Evolutionary conservation across 2,888 invertebrate species (phyloP).

Genomic region (Orthosia gracilis): DNA sequence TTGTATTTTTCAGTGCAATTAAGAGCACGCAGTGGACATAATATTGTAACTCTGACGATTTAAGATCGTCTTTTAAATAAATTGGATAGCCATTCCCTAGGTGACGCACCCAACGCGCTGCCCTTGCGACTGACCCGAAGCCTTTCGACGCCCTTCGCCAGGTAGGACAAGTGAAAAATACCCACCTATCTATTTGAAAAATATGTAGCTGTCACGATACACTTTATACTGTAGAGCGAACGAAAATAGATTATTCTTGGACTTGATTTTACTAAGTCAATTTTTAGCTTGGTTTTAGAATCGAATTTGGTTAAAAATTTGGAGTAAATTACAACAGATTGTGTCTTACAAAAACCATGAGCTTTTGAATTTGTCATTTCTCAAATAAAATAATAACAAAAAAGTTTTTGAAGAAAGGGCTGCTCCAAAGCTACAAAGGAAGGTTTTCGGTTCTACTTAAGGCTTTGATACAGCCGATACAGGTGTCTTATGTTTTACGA

Average conservation of each 20-base stretch:
- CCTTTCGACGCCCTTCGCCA: slow-evolving; percentile 1
- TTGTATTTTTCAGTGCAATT: slow-evolving; percentile 15
- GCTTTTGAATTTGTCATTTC: not conserved
- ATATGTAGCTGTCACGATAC: slow-evolving; percentile 12
- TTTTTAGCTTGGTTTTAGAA: not conserved
- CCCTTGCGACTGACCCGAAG: not conserved
- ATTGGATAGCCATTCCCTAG: too few species aligned
- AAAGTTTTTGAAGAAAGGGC: not conserved
- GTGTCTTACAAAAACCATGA: not conserved
- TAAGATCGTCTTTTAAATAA: not conserved
- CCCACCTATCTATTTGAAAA: slow-evolving; percentile 23
- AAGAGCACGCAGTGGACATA: slow-evolving; percentile 5
- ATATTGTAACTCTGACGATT: not conserved
- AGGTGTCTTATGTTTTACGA: slow-evolving; percentile 53
- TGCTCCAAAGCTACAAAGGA: slow-evolving; percentile 1
- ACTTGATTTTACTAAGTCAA: not conserved
- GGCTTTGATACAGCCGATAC: slow-evolving; percentile 39
- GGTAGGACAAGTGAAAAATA: slow-evolving; percentile 21
- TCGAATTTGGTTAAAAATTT: not conserved
- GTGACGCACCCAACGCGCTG: not conserved
- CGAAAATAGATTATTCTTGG: not conserved
- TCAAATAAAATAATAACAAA: not conserved
- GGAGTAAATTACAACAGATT: not conserved
- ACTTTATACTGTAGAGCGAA: not conserved
- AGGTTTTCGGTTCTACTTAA: slow-evolving; percentile 24